A percentile compares a stretch with the other conserved stretches of the same genome.
These are phyloP conservation scores for Notolepis coatsorum DNA, from an alignment of 2,797 vertebrate genomes.

Conservation along the genomic window DNA sequence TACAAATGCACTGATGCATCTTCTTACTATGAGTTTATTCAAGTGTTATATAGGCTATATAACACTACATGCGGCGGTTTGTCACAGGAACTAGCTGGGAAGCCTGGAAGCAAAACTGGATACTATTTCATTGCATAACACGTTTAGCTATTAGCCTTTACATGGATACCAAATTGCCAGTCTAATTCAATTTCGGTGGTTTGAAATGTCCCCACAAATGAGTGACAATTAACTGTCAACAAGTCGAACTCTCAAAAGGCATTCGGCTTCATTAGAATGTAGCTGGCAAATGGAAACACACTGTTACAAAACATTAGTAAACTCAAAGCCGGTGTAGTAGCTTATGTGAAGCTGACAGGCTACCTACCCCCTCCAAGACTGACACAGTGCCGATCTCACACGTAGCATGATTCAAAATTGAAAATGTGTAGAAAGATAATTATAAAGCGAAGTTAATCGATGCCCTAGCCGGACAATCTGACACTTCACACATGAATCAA, in stretches of 20 bases:
- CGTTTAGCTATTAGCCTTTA: background rate
- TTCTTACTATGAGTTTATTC: background rate
- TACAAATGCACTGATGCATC: background rate
- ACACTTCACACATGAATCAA: background rate
- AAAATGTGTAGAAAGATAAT: background rate
- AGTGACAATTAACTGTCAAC: background rate
- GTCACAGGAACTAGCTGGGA: background rate
- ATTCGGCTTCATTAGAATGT: background rate
- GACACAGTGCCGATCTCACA: conserved; percentile 44
- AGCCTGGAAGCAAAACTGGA: background rate
- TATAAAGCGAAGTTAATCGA: background rate
- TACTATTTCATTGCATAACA: conserved; percentile 13
- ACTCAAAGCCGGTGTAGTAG: conserved; percentile 16
- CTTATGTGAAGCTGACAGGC: conserved; percentile 38
- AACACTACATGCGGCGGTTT: too few relatives aligned
- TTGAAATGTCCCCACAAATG: too few relatives aligned
- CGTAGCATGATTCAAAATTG: conserved; percentile 68
- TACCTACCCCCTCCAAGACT: conserved; percentile 75
- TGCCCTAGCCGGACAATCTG: background rate
- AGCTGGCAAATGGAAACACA: background rate
- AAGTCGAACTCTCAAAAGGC: background rate
- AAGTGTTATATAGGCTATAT: too few relatives aligned
- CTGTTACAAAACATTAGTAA: background rate
- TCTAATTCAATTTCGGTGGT: background rate
- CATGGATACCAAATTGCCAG: background rate